A percentile compares a stretch with the other conserved stretches of the same genome.
Evolutionary conservation across 2,888 invertebrate species (phyloP).

Genomic region (Heliconius ismenius): DNA sequence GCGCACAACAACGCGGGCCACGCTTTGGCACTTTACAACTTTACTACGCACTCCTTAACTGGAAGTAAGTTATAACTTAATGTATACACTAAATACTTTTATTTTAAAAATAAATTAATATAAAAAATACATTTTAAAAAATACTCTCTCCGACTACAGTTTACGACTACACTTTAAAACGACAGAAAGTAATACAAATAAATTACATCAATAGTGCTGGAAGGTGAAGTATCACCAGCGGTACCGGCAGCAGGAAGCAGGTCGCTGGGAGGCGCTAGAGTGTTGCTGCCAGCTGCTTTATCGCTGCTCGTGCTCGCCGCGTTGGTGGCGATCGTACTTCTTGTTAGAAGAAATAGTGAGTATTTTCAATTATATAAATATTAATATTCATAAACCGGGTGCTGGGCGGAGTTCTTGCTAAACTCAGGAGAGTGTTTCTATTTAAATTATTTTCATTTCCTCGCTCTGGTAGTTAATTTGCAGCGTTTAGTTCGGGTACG

Average conservation of each 20-base stretch:
- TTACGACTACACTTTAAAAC: too few relatives aligned
- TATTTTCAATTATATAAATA: background rate
- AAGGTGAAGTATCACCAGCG: constrained; percentile 85
- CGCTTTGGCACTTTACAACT: constrained; percentile 90
- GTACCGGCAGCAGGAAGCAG: constrained; percentile 85
- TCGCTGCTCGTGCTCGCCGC: constrained; percentile 85
- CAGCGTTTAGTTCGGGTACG: too few relatives aligned
- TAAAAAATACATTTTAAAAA: too few relatives aligned
- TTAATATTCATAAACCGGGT: too few relatives aligned
- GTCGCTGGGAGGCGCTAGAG: constrained; percentile 85
- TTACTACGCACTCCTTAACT: constrained; percentile 89
- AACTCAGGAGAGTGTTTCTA: too few relatives aligned
- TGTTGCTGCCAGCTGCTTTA: constrained; percentile 84
- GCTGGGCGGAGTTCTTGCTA: too few relatives aligned
- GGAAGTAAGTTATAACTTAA: constrained; percentile 82
- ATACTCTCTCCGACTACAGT: too few relatives aligned
- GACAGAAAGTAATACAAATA: background rate
- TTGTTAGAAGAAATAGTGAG: constrained; percentile 82
- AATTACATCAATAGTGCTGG: constrained; percentile 64
- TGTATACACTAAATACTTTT: background rate
- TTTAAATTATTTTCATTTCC: too few relatives aligned
- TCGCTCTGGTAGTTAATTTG: too few relatives aligned
- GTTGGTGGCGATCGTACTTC: constrained; percentile 85
- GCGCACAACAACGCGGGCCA: constrained; percentile 94
- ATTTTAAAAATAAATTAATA: background rate